A percentile compares a stretch with the other conserved stretches of the same genome.
phyloP scores from a whole-genome alignment of 2,797 vertebrate species.

The Poeciliopsis turneri region DNA sequence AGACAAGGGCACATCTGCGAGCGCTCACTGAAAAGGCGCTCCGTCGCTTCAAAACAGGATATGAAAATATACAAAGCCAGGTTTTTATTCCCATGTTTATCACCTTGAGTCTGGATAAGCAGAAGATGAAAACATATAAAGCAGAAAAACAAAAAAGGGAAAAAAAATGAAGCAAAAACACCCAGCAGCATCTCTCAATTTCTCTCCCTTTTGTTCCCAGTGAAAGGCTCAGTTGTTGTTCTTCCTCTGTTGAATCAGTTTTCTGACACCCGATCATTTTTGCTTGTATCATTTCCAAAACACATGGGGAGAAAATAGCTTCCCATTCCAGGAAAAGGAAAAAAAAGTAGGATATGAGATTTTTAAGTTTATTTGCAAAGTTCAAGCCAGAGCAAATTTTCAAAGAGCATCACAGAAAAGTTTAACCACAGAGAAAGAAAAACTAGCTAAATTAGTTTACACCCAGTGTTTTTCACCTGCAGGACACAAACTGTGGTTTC shows the following conservation, averaged over 20 bases:
- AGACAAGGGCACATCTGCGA: no score
- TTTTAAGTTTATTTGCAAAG: constrained; percentile 44
- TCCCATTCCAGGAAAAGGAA: constrained; percentile 28
- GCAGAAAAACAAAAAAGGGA: constrained; percentile 21
- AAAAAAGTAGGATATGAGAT: not conserved
- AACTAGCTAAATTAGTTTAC: not conserved
- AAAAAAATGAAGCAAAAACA: constrained; percentile 18
- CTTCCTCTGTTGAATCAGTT: constrained; percentile 49
- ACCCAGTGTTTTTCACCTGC: constrained; percentile 1
- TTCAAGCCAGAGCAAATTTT: constrained; percentile 27
- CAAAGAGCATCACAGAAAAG: constrained; percentile 2
- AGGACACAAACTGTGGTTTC: not conserved
- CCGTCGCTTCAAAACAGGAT: constrained; percentile 38
- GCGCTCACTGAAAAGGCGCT: constrained; percentile 33
- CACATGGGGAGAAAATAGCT: constrained; percentile 51
- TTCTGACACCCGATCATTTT: constrained; percentile 56
- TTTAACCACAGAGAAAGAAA: not conserved
- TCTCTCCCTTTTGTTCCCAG: constrained; percentile 16
- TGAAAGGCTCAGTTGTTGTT: constrained; percentile 49
- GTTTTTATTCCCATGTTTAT: constrained; percentile 69
- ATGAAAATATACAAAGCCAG: constrained; percentile 62
- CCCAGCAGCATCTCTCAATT: constrained; percentile 31
- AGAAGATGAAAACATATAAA: constrained; percentile 48
- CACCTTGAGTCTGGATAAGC: constrained; percentile 64
- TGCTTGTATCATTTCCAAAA: constrained; percentile 46